These are phyloP conservation scores for Cheumatopsyche charites DNA, from an alignment of 1,140 invertebrate species.

Conservation along the genomic window DNA sequence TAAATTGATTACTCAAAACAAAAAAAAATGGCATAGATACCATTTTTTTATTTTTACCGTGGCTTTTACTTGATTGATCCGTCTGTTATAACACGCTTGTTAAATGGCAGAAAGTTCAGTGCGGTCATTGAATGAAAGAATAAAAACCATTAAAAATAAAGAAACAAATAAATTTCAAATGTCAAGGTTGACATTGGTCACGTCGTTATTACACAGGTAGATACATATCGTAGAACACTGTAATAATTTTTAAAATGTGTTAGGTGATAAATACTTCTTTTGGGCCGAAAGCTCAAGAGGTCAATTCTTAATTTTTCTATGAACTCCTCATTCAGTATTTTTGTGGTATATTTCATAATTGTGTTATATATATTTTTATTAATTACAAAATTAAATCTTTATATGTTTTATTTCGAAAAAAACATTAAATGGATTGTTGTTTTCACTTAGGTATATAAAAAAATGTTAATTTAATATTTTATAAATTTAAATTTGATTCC, in stretches of 20 bases:
- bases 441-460: too few species aligned
- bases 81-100: neutral
- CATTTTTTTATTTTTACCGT: conserved; percentile 19
- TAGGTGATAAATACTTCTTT: neutral
- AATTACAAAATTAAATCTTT: too few species aligned
- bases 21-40: neutral
- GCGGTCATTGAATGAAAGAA: neutral
- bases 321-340: too few species aligned
- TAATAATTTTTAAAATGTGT: conserved; percentile 27
- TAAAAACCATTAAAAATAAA: neutral
- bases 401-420: too few species aligned
- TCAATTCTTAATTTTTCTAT: too few species aligned
- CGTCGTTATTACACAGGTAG: neutral
- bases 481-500: too few species aligned
- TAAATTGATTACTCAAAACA: too few species aligned
- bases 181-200: conserved; percentile 22
- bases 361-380: too few species aligned
- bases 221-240: conserved; percentile 1
- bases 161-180: conserved; percentile 14
- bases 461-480: too few species aligned
- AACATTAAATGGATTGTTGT: too few species aligned
- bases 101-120: neutral
- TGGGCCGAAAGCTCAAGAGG: conserved; percentile 24
- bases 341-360: too few species aligned
- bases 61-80: conserved; percentile 24